A percentile compares a stretch with the other conserved stretches of the same genome.
Conservation (phyloP, 2,797 vertebrate species). For the Acrocephalus scirpaceus region DNA sequence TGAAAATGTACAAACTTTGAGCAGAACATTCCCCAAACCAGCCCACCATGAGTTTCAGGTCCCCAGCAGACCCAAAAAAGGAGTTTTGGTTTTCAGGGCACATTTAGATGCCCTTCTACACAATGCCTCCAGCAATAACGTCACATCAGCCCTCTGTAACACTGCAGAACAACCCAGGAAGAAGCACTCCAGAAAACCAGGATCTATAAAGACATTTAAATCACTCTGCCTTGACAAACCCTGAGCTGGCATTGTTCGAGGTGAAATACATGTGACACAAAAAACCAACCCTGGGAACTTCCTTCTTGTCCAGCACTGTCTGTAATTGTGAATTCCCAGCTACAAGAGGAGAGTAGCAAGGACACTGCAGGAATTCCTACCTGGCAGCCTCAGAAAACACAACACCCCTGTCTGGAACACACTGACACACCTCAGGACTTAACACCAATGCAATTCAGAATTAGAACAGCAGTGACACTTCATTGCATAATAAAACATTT, state of each 20-base stretch:
- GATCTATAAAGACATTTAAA: fast-evolving
- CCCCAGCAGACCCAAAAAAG: not conserved
- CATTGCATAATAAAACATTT: not conserved
- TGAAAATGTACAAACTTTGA: fast-evolving
- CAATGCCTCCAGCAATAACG: fast-evolving
- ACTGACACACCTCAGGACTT: not conserved
- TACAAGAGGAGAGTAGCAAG: not conserved
- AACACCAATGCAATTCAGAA: not conserved
- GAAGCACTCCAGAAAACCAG: not conserved
- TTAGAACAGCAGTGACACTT: not conserved
- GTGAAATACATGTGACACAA: not conserved
- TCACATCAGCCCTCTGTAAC: not conserved
- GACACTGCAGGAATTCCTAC: not conserved
- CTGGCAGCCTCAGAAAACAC: not conserved
- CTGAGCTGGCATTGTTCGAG: not conserved
- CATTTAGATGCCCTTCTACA: fast-evolving
- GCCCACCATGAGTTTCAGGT: fast-evolving
- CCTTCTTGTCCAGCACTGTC: not conserved
- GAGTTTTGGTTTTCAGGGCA: not conserved
- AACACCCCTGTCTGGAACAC: not conserved
- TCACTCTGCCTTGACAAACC: not conserved
- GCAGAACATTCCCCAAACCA: not conserved
- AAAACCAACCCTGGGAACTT: not conserved
- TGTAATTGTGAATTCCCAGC: not conserved
- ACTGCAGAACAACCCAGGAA: not conserved